phyloP scores from a whole-genome alignment of 2,888 invertebrate genomes.

The Meandrusa payeni region DNA sequence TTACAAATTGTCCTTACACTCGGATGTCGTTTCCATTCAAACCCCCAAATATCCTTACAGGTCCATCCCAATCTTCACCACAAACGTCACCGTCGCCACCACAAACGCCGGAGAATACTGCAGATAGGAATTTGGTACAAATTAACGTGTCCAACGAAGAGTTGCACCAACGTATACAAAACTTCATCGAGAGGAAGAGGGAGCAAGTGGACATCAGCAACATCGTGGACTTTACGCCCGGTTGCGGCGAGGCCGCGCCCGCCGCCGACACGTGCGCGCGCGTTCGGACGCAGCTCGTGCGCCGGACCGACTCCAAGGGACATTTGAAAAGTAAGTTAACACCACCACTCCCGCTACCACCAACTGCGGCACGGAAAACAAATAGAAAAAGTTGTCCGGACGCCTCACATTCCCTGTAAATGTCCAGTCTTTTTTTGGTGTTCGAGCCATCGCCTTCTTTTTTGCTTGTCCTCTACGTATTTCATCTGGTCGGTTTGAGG shows the following conservation, averaged over 20 bases:
- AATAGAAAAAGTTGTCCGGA: no score
- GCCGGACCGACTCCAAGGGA: slow-evolving; percentile 87
- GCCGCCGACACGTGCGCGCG: slow-evolving; percentile 86
- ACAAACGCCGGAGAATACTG: slow-evolving; percentile 27
- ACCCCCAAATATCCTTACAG: slow-evolving; percentile 26
- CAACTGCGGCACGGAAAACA: no score
- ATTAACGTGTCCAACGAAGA: slow-evolving; percentile 85
- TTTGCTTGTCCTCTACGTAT: no score
- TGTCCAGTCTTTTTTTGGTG: no score
- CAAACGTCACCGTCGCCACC: slow-evolving; percentile 28
- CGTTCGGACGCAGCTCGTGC: slow-evolving; percentile 86
- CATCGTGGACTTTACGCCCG: slow-evolving; percentile 86
- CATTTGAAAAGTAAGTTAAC: slow-evolving; percentile 89
- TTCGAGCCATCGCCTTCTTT: no score
- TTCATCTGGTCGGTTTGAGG: no score
- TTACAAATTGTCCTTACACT: slow-evolving; percentile 19
- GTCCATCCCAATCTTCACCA: slow-evolving; percentile 30
- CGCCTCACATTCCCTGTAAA: no score
- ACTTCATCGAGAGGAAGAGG: slow-evolving; percentile 88
- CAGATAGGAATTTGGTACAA: slow-evolving; percentile 80
- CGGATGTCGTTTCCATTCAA: slow-evolving; percentile 12
- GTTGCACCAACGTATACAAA: slow-evolving; percentile 84
- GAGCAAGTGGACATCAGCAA: slow-evolving; percentile 86
- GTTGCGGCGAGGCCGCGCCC: slow-evolving; percentile 46
- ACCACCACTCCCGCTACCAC: no score